Percentiles rank a stretch among this genome's conserved stretches.
Conservation (phyloP, 2,888 invertebrate species). For the Cyclophora albipunctata region DNA sequence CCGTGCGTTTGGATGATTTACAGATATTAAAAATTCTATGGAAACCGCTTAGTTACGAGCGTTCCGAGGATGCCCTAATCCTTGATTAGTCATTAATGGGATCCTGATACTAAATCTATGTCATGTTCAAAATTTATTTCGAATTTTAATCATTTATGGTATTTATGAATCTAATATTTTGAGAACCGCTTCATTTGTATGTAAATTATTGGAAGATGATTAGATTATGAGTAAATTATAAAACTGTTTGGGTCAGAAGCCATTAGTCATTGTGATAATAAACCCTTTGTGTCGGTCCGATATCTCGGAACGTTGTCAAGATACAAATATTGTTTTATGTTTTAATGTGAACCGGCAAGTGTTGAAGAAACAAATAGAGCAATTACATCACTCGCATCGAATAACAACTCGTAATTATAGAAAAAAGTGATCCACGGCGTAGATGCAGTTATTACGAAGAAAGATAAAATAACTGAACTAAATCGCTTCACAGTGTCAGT, state of each 20-base stretch:
- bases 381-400: background rate
- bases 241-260: too few relatives aligned
- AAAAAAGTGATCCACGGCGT: constrained; percentile 1
- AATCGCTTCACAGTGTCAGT: constrained; percentile 31
- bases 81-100: constrained; percentile 58
- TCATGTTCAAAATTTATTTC: constrained; percentile 28
- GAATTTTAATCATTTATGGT: constrained; percentile 22
- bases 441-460: constrained; percentile 13
- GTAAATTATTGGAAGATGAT: constrained; percentile 1
- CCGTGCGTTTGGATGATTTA: constrained; percentile 48
- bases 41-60: constrained; percentile 17
- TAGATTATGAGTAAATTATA: too few relatives aligned
- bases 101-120: constrained; percentile 49
- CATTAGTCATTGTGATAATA: too few relatives aligned
- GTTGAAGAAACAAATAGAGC: background rate
- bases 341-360: too few relatives aligned
- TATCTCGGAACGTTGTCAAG: too few relatives aligned
- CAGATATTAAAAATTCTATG: constrained; percentile 47
- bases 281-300: too few relatives aligned
- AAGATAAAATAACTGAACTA: constrained; percentile 23
- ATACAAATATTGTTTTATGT: too few relatives aligned
- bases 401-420: background rate
- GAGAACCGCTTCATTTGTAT: constrained; percentile 5
- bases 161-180: constrained; percentile 18
- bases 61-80: constrained; percentile 39